Conservation (phyloP, 2,888 invertebrate species). For the Buathra laborator region DNA sequence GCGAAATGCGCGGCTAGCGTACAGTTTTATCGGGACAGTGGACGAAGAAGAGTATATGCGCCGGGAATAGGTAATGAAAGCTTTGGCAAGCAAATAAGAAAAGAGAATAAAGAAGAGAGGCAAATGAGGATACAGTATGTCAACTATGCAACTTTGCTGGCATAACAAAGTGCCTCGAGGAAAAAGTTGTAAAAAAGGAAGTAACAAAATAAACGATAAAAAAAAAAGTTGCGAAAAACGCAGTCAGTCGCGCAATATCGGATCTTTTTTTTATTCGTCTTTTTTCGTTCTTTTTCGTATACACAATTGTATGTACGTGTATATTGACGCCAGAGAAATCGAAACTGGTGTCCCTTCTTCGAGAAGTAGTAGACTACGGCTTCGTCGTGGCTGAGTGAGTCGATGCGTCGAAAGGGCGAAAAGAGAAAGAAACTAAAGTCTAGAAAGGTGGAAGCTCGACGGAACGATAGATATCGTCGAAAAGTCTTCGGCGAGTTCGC, state of each 20-base stretch:
- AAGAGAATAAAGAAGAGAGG: background rate
- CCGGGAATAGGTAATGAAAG: slow-evolving; percentile 9
- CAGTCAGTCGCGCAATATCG: too few species aligned
- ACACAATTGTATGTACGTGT: too few species aligned
- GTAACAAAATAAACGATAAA: too few species aligned
- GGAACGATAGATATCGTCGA: slow-evolving; percentile 1
- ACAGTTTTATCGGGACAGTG: slow-evolving; percentile 15
- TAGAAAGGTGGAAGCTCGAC: background rate
- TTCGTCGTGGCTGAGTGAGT: background rate
- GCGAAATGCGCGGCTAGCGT: slow-evolving; percentile 28
- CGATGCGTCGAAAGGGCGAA: background rate
- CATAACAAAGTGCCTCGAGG: too few species aligned
- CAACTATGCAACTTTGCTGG: too few species aligned
- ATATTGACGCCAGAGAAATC: background rate
- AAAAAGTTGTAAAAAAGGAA: too few species aligned
- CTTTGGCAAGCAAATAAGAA: background rate
- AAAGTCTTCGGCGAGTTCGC: background rate
- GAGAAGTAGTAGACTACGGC: background rate
- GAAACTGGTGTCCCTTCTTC: background rate
- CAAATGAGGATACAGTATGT: slow-evolving; percentile 3
- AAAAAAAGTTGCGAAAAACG: too few species aligned
- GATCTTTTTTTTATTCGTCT: too few species aligned
- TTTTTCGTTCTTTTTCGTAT: too few species aligned
- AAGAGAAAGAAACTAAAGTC: background rate
- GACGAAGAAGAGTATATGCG: background rate